These are phyloP conservation scores for Anticlea derivata DNA, from an alignment of 2,888 invertebrate genomes.

Conservation along the genomic window DNA sequence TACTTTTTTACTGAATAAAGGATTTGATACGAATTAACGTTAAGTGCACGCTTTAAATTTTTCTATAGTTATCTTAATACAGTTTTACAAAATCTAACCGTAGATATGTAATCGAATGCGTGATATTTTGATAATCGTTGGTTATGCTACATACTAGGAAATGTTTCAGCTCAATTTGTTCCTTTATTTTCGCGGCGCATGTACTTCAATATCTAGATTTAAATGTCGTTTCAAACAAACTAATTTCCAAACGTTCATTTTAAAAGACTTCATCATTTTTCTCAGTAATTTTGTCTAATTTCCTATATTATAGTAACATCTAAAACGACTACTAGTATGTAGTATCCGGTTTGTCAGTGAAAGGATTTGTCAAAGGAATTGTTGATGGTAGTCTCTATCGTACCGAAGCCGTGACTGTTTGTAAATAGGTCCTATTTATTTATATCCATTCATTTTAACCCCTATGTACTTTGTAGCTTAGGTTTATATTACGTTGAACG, in stretches of 20 bases:
- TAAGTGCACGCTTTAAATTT: conserved; percentile 77
- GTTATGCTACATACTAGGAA: conserved; percentile 19
- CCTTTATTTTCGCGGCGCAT: conserved; percentile 12
- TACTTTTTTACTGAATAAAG: conserved; percentile 78
- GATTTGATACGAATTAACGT: conserved; percentile 75
- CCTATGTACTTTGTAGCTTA: conserved; percentile 40
- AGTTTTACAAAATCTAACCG: conserved; percentile 58
- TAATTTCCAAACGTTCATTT: background rate
- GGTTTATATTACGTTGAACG: conserved; percentile 39
- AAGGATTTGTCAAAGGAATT: conserved; percentile 69
- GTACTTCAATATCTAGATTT: conserved; percentile 8
- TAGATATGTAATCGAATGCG: conserved; percentile 68
- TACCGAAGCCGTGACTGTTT: conserved; percentile 41
- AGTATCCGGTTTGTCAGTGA: conserved; percentile 34
- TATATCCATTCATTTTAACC: conserved; percentile 45
- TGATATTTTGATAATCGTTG: conserved; percentile 68
- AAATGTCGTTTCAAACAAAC: too few relatives aligned
- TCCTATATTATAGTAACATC: background rate
- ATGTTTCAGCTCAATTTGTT: conserved; percentile 18
- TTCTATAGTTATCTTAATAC: conserved; percentile 53
- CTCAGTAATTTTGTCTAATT: conserved; percentile 1
- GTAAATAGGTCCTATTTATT: conserved; percentile 67
- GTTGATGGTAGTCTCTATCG: conserved; percentile 51
- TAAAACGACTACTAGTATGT: conserved; percentile 22
- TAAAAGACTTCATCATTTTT: background rate